Evolutionary conservation across 2,113 vertebrate genomes (phyloP).

Genomic region (Embiotoca jacksoni): DNA sequence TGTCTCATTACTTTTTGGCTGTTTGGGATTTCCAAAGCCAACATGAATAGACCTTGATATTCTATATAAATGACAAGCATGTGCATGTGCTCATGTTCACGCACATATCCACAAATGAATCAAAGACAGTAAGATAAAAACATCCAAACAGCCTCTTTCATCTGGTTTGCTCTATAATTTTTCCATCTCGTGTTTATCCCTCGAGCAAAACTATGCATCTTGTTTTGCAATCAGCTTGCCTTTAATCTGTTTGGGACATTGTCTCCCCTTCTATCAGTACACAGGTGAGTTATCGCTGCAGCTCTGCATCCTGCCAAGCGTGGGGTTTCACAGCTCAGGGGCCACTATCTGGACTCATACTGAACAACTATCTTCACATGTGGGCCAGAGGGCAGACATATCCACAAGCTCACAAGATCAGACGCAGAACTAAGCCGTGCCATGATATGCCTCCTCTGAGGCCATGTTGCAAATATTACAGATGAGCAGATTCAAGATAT

Average conservation of each 20-base stretch:
- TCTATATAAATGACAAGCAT: slow-evolving; percentile 62
- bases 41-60: slow-evolving; percentile 65
- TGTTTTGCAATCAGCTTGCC: slow-evolving; percentile 71
- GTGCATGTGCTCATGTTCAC: slow-evolving; percentile 31
- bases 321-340: slow-evolving; percentile 84
- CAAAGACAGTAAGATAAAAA: slow-evolving; percentile 66
- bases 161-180: slow-evolving; percentile 71
- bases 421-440: slow-evolving; percentile 44
- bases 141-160: slow-evolving; percentile 68
- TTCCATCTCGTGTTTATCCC: slow-evolving; percentile 75
- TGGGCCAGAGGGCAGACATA: slow-evolving; percentile 65
- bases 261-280: slow-evolving; percentile 76
- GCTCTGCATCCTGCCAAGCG: slow-evolving; percentile 77
- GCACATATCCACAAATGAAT: slow-evolving; percentile 62
- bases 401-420: slow-evolving; percentile 67
- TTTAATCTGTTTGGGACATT: slow-evolving; percentile 79
- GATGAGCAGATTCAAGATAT: slow-evolving; percentile 62
- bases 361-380: slow-evolving; percentile 61
- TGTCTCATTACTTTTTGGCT: slow-evolving; percentile 21
- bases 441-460: slow-evolving; percentile 41
- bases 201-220: slow-evolving; percentile 70
- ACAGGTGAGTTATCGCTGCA: slow-evolving; percentile 78
- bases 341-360: slow-evolving; percentile 72
- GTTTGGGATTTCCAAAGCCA: slow-evolving; percentile 55
- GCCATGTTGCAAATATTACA: slow-evolving; percentile 73